Conservation (phyloP, 2,888 invertebrate genomes). For the Diabrotica balteata region DNA sequence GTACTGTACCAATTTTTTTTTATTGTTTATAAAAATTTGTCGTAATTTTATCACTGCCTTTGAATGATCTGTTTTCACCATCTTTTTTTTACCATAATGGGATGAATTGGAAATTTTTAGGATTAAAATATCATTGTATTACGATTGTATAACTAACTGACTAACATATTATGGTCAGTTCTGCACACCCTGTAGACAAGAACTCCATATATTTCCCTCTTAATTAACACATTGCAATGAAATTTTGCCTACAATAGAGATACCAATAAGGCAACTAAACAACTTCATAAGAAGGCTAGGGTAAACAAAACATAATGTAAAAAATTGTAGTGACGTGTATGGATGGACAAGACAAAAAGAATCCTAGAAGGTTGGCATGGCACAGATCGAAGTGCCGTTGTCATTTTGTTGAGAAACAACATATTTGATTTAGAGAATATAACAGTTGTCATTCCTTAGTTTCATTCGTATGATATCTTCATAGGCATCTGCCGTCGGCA, state of each 20-base stretch:
- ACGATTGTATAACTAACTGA: too few relatives aligned
- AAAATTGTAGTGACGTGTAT: constrained; percentile 16
- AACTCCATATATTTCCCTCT: constrained; percentile 1
- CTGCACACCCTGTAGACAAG: constrained; percentile 1
- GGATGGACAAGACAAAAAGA: constrained; percentile 15
- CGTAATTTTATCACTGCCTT: too few relatives aligned
- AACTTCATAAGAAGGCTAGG: constrained; percentile 22
- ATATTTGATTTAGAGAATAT: constrained; percentile 55
- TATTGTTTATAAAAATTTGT: too few relatives aligned
- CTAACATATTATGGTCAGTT: too few relatives aligned
- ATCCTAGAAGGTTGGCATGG: constrained; percentile 33
- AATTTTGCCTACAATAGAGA: constrained; percentile 22
- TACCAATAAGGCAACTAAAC: constrained; percentile 19
- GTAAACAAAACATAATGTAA: constrained; percentile 17
- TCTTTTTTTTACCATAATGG: too few relatives aligned
- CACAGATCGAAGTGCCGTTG: constrained; percentile 35
- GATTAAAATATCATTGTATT: too few relatives aligned
- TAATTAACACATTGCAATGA: constrained; percentile 25
- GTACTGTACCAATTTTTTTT: too few relatives aligned
- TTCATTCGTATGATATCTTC: constrained; percentile 58
- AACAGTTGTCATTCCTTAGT: constrained; percentile 53
- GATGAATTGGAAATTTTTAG: too few relatives aligned
- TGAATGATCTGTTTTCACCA: too few relatives aligned
- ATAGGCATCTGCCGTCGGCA: constrained; percentile 55
- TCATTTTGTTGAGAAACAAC: constrained; percentile 37